A percentile compares a stretch with the other conserved stretches of the same genome.
Conservation (phyloP, 2,888 invertebrate species). For the Lycocerus yunnanus region DNA sequence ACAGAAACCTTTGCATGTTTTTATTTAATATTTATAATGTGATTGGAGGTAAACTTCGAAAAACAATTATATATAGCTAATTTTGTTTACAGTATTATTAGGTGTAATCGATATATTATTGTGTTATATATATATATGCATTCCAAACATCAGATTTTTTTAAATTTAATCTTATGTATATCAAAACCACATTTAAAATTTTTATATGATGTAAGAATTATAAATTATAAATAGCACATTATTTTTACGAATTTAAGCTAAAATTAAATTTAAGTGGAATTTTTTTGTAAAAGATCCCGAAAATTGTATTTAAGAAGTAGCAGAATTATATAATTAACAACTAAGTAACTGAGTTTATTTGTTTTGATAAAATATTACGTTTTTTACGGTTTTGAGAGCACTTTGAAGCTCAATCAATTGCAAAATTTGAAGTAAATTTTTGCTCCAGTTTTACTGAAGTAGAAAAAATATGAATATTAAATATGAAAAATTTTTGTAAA, state of each 20-base stretch:
- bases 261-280: neutral
- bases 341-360: neutral
- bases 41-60: neutral
- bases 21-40: neutral
- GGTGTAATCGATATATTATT: neutral
- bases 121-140: too few species aligned
- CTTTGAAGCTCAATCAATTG: neutral
- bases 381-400: neutral
- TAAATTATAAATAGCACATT: neutral
- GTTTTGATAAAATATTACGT: neutral
- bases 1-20: too few species aligned
- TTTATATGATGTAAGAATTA: neutral
- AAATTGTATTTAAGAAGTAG: neutral
- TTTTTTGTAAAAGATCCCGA: neutral
- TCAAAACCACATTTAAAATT: neutral
- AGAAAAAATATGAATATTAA: neutral
- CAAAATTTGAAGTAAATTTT: neutral
- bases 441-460: neutral
- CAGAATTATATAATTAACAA: neutral
- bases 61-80: neutral
- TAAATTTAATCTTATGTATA: too few species aligned
- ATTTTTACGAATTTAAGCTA: neutral
- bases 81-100: neutral
- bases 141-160: neutral
- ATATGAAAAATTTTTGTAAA: neutral